A percentile compares a stretch with the other conserved stretches of the same genome.
Evolutionary conservation across 1,140 invertebrate species (phyloP).

Genomic region (Drosophila sturtevanti): DNA sequence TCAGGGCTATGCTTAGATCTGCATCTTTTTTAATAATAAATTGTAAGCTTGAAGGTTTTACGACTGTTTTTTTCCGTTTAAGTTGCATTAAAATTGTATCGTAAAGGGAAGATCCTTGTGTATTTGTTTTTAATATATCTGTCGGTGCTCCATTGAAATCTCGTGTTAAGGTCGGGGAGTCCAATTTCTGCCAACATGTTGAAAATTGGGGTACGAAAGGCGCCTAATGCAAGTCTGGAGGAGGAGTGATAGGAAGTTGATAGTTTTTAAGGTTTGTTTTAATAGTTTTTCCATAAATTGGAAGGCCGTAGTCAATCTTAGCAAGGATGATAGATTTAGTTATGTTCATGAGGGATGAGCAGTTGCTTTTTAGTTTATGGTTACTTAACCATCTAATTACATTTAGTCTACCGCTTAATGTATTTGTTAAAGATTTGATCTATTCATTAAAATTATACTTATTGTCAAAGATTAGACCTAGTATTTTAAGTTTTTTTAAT

Average conservation of each 20-base stretch:
- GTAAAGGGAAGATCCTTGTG: background rate
- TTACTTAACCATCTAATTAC: constrained; percentile 6
- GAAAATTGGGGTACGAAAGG: constrained; percentile 1
- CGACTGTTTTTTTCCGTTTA: too few relatives aligned
- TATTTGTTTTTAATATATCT: constrained; percentile 10
- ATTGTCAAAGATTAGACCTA: constrained; percentile 10
- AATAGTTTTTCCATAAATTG: background rate
- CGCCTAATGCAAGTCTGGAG: background rate
- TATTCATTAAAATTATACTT: too few relatives aligned
- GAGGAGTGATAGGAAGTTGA: too few relatives aligned
- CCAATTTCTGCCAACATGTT: constrained; percentile 14
- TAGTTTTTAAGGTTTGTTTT: too few relatives aligned
- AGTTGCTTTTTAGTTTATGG: constrained; percentile 3
- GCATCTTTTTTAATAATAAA: too few relatives aligned
- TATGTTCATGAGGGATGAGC: constrained; percentile 1
- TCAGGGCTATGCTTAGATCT: too few relatives aligned
- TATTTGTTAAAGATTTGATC: background rate
- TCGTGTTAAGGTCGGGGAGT: background rate
- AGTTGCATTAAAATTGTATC: too few relatives aligned
- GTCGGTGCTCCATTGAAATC: constrained; percentile 4
- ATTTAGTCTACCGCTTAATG: constrained; percentile 10
- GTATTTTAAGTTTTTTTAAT: constrained; percentile 1
- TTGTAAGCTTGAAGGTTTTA: too few relatives aligned
- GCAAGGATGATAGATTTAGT: too few relatives aligned
- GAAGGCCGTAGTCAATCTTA: constrained; percentile 18